These are phyloP conservation scores for Lasioglossum pauxillum DNA, from an alignment of 2,888 invertebrate genomes.

Conservation along the genomic window DNA sequence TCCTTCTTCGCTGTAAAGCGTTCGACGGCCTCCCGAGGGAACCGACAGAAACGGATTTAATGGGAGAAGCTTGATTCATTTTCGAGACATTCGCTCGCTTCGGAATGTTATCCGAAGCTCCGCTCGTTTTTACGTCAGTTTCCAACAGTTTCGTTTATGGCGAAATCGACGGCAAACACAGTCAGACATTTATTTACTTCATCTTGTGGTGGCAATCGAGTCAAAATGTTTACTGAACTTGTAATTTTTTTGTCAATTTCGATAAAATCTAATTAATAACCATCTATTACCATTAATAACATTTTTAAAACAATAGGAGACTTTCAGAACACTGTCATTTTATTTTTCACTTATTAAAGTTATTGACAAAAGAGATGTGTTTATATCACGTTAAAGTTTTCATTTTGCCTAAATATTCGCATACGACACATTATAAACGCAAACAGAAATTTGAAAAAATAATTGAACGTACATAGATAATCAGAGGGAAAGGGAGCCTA, in stretches of 20 bases:
- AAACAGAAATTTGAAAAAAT: background rate
- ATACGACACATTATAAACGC: background rate
- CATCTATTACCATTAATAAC: too few species aligned
- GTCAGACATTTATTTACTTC: background rate
- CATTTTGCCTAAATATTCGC: background rate
- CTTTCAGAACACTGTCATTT: background rate
- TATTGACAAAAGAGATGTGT: background rate
- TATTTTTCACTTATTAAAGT: background rate
- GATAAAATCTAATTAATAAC: too few species aligned
- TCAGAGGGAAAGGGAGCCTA: background rate
- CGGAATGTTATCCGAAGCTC: background rate
- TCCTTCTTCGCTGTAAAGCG: slow-evolving; percentile 8
- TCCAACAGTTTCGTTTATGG: background rate
- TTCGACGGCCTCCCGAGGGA: background rate
- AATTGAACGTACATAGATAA: background rate
- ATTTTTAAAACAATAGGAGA: background rate
- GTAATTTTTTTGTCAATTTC: background rate
- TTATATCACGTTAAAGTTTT: background rate
- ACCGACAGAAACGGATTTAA: background rate
- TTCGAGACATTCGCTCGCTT: background rate
- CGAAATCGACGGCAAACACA: background rate
- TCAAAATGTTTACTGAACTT: background rate
- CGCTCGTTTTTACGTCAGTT: background rate
- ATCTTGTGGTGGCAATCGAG: background rate
- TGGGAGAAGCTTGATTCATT: background rate